Evolutionary conservation across 2,113 vertebrate species (phyloP).

Genomic region (Condylura cristata): DNA sequence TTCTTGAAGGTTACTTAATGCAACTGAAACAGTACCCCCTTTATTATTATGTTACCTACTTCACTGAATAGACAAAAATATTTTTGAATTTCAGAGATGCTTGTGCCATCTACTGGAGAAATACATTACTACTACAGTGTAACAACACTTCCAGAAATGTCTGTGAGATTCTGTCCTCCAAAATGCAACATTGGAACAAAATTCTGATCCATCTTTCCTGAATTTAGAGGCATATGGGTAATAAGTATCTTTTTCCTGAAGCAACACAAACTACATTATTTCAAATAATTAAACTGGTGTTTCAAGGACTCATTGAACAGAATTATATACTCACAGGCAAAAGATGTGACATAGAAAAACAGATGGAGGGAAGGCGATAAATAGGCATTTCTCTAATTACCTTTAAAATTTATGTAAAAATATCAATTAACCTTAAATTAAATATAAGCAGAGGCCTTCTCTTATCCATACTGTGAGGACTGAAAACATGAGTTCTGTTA

Average conservation of each 20-base stretch:
- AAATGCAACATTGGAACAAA: background rate
- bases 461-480: background rate
- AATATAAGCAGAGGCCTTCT: background rate
- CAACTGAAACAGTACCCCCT: background rate
- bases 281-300: conserved; percentile 10
- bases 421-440: background rate
- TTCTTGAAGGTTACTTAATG: conserved; percentile 15
- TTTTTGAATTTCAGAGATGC: conserved; percentile 60
- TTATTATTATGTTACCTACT: background rate
- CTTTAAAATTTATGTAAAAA: background rate
- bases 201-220: background rate
- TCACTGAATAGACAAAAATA: background rate
- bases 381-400: background rate
- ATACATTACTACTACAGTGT: background rate
- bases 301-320: background rate
- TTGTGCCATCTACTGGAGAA: conserved; percentile 80
- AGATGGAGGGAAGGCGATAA: background rate
- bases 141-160: background rate
- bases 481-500: background rate
- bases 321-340: background rate
- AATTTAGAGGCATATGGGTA: background rate
- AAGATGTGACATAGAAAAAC: background rate
- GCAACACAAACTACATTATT: background rate
- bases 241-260: background rate
- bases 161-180: background rate